Conservation (phyloP, 2,113 vertebrate species). For the Lota lota region DNA sequence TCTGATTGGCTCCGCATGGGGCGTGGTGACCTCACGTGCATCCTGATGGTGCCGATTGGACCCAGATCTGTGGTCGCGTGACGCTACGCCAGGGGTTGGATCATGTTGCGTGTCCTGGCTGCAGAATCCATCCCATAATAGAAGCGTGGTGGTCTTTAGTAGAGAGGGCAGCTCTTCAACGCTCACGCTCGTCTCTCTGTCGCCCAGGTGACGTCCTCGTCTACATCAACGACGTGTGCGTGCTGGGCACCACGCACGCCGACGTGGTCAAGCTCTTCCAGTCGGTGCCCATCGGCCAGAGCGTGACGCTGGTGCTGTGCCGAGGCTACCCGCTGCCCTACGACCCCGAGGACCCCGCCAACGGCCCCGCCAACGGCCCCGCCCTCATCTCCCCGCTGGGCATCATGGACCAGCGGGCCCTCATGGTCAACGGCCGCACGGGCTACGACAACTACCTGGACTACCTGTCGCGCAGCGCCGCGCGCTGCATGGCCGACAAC, state of each 20-base stretch:
- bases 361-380: conserved; percentile 57
- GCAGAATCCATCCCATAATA: too few relatives aligned
- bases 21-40: too few relatives aligned
- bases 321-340: conserved; percentile 97
- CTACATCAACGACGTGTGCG: conserved; percentile 98
- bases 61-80: too few relatives aligned
- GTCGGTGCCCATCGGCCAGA: conserved; percentile 97
- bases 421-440: conserved; percentile 90
- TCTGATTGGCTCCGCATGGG: too few relatives aligned
- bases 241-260: conserved; percentile 96
- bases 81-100: too few relatives aligned
- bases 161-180: too few relatives aligned
- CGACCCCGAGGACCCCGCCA: conserved; percentile 90
- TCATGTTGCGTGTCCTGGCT: too few relatives aligned
- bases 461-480: conserved; percentile 90
- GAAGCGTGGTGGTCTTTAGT: too few relatives aligned
- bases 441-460: conserved; percentile 98
- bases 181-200: too few relatives aligned
- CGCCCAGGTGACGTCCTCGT: conserved; percentile 94
- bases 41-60: too few relatives aligned
- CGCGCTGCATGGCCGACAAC: conserved; percentile 74
- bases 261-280: conserved; percentile 99
- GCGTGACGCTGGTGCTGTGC: conserved; percentile 96
- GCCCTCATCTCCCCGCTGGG: conserved; percentile 88
- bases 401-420: conserved; percentile 92